phyloP scores from a whole-genome alignment of 2,113 vertebrate species.

The Leucopsar rothschildi region DNA sequence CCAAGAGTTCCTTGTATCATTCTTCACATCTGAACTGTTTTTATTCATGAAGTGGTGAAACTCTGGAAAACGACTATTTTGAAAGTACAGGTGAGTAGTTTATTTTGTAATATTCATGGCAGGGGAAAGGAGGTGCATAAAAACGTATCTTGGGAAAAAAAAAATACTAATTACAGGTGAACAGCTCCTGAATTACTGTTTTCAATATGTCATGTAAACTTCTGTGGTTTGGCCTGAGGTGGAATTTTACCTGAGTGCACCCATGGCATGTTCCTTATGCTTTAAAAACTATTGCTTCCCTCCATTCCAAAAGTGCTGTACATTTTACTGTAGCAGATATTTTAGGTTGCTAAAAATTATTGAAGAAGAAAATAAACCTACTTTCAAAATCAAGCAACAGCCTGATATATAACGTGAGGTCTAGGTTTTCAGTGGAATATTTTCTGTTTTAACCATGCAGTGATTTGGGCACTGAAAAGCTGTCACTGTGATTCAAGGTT shows the following conservation, averaged over 20 bases:
- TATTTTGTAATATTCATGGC: not conserved
- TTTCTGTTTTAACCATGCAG: not conserved
- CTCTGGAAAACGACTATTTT: not conserved
- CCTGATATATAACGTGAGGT: slow-evolving; percentile 42
- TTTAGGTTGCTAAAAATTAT: slow-evolving; percentile 53
- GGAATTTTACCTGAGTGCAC: slow-evolving; percentile 38
- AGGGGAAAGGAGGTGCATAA: too few species aligned
- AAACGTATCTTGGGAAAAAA: too few species aligned
- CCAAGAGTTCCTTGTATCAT: not conserved
- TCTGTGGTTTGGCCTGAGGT: slow-evolving; percentile 37
- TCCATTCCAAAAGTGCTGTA: slow-evolving; percentile 38
- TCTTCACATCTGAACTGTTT: not conserved
- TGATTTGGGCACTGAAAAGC: not conserved
- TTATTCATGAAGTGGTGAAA: not conserved
- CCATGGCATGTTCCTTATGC: slow-evolving; percentile 1
- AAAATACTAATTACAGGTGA: too few species aligned
- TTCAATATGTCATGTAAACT: slow-evolving; percentile 11
- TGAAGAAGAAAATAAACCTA: slow-evolving; percentile 55
- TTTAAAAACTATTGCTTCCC: slow-evolving; percentile 49
- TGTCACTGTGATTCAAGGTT: not conserved
- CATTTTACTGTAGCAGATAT: slow-evolving; percentile 39
- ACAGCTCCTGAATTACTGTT: not conserved
- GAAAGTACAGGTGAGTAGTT: not conserved
- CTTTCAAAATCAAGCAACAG: slow-evolving; percentile 44
- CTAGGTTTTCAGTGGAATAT: slow-evolving; percentile 19